Percentiles rank a stretch among this genome's conserved stretches.
phyloP scores from a whole-genome alignment of 2,113 vertebrate genomes.

The Sinocyclocheilus anophthalmus region DNA sequence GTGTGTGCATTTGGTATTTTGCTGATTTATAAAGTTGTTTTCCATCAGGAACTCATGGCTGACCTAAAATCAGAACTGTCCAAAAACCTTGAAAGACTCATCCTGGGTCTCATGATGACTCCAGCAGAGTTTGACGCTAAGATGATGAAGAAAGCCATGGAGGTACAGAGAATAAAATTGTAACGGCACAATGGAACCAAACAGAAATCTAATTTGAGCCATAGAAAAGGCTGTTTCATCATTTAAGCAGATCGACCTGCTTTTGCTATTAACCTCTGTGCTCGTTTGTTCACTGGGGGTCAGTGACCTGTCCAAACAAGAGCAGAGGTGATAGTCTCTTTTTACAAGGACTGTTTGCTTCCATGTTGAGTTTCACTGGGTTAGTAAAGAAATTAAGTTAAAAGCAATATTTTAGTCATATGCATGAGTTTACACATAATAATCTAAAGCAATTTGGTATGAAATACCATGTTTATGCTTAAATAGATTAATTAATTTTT shows the following conservation, averaged over 20 bases:
- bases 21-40: neutral
- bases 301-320: slow-evolving; percentile 14
- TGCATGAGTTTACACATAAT: neutral
- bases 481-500: too few species aligned
- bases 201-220: neutral
- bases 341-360: neutral
- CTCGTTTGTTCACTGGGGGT: slow-evolving; percentile 4
- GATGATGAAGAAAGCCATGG: slow-evolving; percentile 95
- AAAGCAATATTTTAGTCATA: neutral
- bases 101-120: slow-evolving; percentile 91
- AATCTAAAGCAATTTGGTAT: neutral
- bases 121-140: slow-evolving; percentile 93
- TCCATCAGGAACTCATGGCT: slow-evolving; percentile 88
- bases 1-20: neutral
- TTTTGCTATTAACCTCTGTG: neutral
- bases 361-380: neutral
- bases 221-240: neutral
- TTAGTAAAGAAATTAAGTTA: neutral
- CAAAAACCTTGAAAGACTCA: slow-evolving; percentile 86
- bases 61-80: slow-evolving; percentile 95
- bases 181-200: neutral
- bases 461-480: neutral
- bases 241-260: neutral
- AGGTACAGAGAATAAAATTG: slow-evolving; percentile 71
- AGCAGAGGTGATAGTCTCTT: neutral